Evolutionary conservation across 2,888 invertebrate genomes (phyloP), one percentile per base, ranked within the genome.

Genomic region (Biston betularia): DNA sequence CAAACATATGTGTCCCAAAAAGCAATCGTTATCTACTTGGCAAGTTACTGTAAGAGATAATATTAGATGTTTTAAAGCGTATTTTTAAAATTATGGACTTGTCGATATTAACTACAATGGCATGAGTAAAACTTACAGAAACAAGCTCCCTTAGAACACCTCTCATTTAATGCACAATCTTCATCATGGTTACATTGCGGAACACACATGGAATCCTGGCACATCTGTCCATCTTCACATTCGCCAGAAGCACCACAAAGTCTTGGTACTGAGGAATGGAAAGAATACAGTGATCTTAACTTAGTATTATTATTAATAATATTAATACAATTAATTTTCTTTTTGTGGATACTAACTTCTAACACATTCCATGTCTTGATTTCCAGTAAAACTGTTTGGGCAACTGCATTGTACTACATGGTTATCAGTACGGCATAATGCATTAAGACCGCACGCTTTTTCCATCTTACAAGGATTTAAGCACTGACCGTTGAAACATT

Each of bases 21-120:
- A 98, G 79, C 98, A 98, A 80, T 98, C 98, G 79, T 98, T 97
- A 84, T 98, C 98, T 0, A 98, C 96, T 55, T 98, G 96, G 82
- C 98, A 98, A 4, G 98, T 98, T 65, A 98, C 95, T 95, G 86
- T 64, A 80, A 92, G 24, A 24, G 79, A 45, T 65, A 45, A 53
- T 50, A 50, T 4, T 34, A 64, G 63, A 63, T 63, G 12, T 50
- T 53, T 64, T 44, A 34, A 44, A 12, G 11, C 44, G 12, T 38
- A 38, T 38, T 38, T 8, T 38, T 38, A 8, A 38, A 38, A 38
- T 8, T 4, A 38, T 38, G 2, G 6, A 38, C 38, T 38, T 4
- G 48, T 24, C 24, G 24, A 11, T 48, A 48, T 24, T 11, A 48
- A 6, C 5, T 48, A 48, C 9, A 46, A 46, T 15, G 4, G 6